Percentiles rank a stretch among this genome's conserved stretches.
Evolutionary conservation across 2,113 vertebrate genomes (phyloP).

Genomic region (Hiodon alosoides): DNA sequence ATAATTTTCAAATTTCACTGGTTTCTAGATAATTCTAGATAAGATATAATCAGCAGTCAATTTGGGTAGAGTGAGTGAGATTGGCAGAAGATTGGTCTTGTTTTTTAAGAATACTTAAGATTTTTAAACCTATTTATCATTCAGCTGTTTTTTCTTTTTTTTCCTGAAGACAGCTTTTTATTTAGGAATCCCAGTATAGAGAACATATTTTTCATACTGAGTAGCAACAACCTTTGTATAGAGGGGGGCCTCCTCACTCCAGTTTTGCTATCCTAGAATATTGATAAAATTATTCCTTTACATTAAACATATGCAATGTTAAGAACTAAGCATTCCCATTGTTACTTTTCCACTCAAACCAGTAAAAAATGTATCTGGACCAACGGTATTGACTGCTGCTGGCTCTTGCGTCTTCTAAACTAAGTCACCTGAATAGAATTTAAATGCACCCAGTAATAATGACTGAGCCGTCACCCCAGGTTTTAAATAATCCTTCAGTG

Average conservation of each 20-base stretch:
- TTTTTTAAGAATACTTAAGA: too few relatives aligned
- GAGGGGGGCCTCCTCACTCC: background rate
- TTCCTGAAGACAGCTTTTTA: too few relatives aligned
- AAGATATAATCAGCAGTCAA: too few relatives aligned
- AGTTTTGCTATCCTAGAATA: conserved; percentile 19
- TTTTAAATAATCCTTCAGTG: conserved; percentile 27
- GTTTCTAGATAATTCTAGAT: too few relatives aligned
- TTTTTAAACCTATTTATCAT: too few relatives aligned
- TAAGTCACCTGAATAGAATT: conserved; percentile 28
- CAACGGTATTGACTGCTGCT: background rate
- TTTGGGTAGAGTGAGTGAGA: too few relatives aligned
- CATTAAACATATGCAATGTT: conserved; percentile 10
- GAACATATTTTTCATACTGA: background rate
- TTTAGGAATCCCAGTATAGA: background rate
- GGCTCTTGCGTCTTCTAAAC: background rate
- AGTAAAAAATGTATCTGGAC: background rate
- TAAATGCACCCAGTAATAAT: conserved; percentile 29
- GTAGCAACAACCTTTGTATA: conserved; percentile 5
- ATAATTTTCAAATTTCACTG: too few relatives aligned
- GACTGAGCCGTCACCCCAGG: conserved; percentile 41
- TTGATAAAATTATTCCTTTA: background rate
- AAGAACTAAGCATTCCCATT: background rate
- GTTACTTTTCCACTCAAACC: background rate
- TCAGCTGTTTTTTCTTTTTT: too few relatives aligned
- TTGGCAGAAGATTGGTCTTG: too few relatives aligned